phyloP scores from a whole-genome alignment of 2,797 vertebrate genomes.

The Meriones psammophilus region DNA sequence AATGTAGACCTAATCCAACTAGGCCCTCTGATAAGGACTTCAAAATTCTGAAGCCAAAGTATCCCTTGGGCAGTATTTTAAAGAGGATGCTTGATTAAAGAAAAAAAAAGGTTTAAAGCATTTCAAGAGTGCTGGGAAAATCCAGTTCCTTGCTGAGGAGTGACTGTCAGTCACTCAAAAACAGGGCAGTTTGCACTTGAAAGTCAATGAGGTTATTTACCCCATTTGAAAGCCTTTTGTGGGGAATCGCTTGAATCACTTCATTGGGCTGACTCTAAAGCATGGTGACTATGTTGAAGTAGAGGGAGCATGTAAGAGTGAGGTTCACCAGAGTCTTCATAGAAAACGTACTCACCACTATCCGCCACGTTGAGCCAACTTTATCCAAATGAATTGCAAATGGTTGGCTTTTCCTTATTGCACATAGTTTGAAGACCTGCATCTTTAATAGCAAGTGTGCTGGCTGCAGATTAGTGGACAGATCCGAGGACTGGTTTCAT shows the following conservation, averaged over 20 bases:
- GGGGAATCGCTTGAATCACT: not conserved
- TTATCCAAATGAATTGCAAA: not conserved
- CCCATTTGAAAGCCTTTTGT: not conserved
- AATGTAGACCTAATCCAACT: not conserved
- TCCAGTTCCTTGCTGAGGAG: too few species aligned
- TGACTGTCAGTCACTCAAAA: not conserved
- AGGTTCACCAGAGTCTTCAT: not conserved
- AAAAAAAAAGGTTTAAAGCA: not conserved
- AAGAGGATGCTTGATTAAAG: not conserved
- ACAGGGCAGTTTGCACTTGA: not conserved
- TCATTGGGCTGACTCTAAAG: not conserved
- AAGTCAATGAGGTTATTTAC: not conserved
- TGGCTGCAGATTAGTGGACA: not conserved
- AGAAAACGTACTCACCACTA: not conserved
- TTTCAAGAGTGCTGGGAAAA: not conserved
- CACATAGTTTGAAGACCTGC: constrained; percentile 6
- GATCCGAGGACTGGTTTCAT: constrained; percentile 29
- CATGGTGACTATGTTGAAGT: too few species aligned
- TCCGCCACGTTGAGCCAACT: not conserved
- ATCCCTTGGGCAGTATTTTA: not conserved
- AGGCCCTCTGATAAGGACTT: not conserved
- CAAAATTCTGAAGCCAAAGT: not conserved
- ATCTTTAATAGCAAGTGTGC: constrained; percentile 6
- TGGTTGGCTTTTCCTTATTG: not conserved
- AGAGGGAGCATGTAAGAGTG: not conserved